phyloP scores from a whole-genome alignment of 1,140 invertebrate genomes.

The Drosophila yakuba region DNA sequence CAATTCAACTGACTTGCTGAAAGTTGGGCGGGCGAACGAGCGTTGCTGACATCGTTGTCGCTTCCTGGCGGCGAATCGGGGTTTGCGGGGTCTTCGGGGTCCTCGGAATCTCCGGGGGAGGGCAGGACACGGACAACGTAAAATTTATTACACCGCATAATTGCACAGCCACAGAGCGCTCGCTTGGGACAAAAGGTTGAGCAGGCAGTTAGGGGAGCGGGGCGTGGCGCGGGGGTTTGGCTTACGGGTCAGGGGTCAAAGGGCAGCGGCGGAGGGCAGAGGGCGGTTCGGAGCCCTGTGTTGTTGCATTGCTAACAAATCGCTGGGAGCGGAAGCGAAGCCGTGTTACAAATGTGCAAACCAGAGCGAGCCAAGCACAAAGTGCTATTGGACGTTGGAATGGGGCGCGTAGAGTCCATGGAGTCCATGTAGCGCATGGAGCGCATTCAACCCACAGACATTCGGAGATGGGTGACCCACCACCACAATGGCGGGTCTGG shows the following conservation, averaged over 20 bases:
- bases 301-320: conserved; percentile 82
- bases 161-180: conserved; percentile 77
- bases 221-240: neutral
- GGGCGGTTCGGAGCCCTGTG: conserved; percentile 11
- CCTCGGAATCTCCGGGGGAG: neutral
- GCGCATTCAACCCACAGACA: conserved; percentile 18
- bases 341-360: conserved; percentile 82
- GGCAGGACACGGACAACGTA: conserved; percentile 67
- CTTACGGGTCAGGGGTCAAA: neutral
- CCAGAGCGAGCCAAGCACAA: conserved; percentile 51
- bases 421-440: too few relatives aligned
- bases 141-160: conserved; percentile 84
- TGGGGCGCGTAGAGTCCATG: too few relatives aligned
- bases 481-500: conserved; percentile 6
- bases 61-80: conserved; percentile 18
- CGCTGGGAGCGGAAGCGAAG: conserved; percentile 72
- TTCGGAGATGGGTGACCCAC: neutral
- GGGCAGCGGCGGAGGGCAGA: neutral
- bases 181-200: conserved; percentile 21
- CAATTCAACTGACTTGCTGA: conserved; percentile 71
- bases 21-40: conserved; percentile 56
- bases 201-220: neutral
- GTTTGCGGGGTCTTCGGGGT: neutral
- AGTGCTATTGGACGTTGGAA: conserved; percentile 1
- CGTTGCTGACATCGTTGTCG: conserved; percentile 52